Conservation (phyloP, 2,113 vertebrate genomes). For the Oenanthe melanoleuca region DNA sequence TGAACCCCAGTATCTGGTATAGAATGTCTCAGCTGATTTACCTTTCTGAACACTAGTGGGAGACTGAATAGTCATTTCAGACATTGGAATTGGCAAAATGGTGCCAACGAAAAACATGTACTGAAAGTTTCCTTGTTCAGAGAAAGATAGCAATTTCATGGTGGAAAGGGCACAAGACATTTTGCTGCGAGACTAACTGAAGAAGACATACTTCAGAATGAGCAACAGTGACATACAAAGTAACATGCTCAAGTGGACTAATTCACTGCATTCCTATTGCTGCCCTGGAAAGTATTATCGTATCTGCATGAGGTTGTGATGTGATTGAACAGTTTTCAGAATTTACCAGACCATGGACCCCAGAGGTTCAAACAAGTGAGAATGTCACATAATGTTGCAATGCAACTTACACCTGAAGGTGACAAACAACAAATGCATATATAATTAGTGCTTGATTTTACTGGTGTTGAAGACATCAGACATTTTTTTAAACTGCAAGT, state of each 20-base stretch:
- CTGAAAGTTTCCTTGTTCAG: neutral
- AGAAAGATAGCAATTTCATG: neutral
- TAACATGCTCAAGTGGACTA: neutral
- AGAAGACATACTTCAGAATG: neutral
- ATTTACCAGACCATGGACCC: neutral
- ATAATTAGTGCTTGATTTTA: neutral
- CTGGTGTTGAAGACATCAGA: neutral
- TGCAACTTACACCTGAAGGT: neutral
- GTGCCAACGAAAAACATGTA: neutral
- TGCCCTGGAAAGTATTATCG: accelerated
- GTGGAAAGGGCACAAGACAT: neutral
- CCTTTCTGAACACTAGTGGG: neutral
- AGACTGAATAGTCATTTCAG: neutral
- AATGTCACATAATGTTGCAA: neutral
- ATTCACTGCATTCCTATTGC: neutral
- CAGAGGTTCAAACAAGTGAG: neutral
- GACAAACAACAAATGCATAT: neutral
- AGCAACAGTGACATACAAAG: neutral
- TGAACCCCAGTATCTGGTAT: neutral
- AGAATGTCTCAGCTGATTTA: neutral
- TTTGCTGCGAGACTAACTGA: neutral
- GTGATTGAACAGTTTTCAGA: neutral
- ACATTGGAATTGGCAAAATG: neutral
- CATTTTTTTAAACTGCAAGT: neutral
- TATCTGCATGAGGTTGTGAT: neutral